Evolutionary conservation across 2,113 vertebrate genomes (phyloP).

Genomic region (Glaucidium brasilianum): DNA sequence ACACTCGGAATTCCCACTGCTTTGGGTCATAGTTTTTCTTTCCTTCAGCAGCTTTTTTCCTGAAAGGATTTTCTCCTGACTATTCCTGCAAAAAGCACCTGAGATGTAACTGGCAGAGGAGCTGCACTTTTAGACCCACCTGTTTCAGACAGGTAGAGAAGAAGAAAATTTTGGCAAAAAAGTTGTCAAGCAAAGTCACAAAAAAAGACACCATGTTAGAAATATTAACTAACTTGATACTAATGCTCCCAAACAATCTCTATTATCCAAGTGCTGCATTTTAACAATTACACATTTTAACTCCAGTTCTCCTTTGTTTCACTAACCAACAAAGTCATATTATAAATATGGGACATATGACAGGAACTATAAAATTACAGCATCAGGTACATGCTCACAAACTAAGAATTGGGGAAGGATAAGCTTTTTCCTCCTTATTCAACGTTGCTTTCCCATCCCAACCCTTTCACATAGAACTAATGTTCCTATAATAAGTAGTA

Average conservation of each 20-base stretch:
- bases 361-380: not conserved
- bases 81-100: not conserved
- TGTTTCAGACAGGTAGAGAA: not conserved
- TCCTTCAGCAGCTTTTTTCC: not conserved
- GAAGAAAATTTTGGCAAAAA: not conserved
- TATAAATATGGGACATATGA: not conserved
- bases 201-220: not conserved
- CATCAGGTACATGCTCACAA: not conserved
- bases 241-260: not conserved
- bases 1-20: conserved; percentile 16
- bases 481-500: not conserved
- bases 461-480: too few relatives aligned
- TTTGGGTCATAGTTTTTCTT: conserved; percentile 46
- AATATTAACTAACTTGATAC: not conserved
- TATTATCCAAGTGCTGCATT: not conserved
- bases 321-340: fast-evolving
- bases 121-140: not conserved
- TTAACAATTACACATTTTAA: not conserved
- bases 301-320: not conserved
- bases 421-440: not conserved
- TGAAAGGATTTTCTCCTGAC: not conserved
- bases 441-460: not conserved
- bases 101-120: not conserved
- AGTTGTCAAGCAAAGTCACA: not conserved
- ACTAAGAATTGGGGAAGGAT: not conserved